phyloP scores from a whole-genome alignment of 2,113 vertebrate genomes.

The Syngnathoides biaculeatus region DNA sequence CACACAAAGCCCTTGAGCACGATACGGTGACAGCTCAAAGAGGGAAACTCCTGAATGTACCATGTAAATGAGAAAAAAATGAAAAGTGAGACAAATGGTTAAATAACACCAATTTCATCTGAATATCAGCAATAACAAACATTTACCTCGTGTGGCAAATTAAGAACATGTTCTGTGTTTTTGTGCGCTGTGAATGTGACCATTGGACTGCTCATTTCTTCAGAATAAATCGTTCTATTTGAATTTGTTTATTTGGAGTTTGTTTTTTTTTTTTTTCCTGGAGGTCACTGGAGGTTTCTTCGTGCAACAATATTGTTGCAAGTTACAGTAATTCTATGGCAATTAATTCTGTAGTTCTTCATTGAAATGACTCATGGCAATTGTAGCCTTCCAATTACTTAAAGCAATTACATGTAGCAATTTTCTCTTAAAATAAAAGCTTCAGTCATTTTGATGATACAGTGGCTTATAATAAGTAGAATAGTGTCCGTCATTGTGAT shows the following conservation, averaged over 20 bases:
- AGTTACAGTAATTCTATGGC: constrained; percentile 8
- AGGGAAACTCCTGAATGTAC: no score
- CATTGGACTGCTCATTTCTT: no score
- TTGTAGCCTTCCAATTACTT: constrained; percentile 14
- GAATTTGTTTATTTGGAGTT: constrained; percentile 21
- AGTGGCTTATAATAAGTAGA: constrained; percentile 10
- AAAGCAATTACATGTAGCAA: constrained; percentile 12
- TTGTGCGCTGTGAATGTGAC: neutral
- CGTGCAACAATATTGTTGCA: constrained; percentile 7
- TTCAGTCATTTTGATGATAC: constrained; percentile 9
- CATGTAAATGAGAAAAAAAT: no score
- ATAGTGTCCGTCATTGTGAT: constrained; percentile 6
- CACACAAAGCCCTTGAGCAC: no score
- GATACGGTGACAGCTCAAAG: no score
- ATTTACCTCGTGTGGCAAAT: neutral
- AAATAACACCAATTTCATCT: no score
- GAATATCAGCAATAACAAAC: neutral
- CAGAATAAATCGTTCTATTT: constrained; percentile 6
- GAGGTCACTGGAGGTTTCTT: constrained; percentile 11
- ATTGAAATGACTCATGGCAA: constrained; percentile 7
- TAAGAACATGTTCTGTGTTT: neutral
- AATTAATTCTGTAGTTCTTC: constrained; percentile 1
- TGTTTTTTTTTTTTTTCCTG: no score
- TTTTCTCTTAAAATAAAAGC: constrained; percentile 10
- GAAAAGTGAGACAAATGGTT: no score